Conservation (phyloP, 2,113 vertebrate genomes). For the Phyllopteryx taeniolatus region DNA sequence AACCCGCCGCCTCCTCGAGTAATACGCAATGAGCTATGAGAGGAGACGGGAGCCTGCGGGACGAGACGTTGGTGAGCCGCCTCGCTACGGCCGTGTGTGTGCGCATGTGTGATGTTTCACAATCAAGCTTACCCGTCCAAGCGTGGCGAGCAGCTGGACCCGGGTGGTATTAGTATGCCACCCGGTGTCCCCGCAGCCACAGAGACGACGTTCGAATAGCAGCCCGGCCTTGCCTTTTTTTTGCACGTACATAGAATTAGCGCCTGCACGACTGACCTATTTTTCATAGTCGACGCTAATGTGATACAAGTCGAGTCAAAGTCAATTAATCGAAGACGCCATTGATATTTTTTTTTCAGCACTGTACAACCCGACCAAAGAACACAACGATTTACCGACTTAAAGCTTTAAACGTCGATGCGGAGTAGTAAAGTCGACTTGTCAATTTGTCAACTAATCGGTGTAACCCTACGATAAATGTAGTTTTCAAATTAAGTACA, state of each 20-base stretch:
- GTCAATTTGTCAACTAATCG: no score
- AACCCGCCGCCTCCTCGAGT: not conserved
- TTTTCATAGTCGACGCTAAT: not conserved
- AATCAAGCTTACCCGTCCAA: conserved; percentile 46
- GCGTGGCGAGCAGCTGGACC: conserved; percentile 54
- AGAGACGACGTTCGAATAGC: not conserved
- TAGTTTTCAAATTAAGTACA: no score
- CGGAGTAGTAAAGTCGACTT: no score
- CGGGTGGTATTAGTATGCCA: conserved; percentile 59
- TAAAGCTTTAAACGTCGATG: no score
- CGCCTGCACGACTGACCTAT: not conserved
- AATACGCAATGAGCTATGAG: conserved; percentile 25
- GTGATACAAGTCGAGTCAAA: no score
- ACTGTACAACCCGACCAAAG: no score
- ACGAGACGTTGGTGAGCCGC: conserved; percentile 9
- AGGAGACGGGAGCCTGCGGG: conserved; percentile 7
- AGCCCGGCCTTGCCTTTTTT: not conserved
- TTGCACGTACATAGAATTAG: no score
- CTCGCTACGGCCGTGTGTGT: not conserved
- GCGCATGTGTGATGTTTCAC: conserved; percentile 55
- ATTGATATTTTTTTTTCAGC: no score
- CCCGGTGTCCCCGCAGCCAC: conserved; percentile 31
- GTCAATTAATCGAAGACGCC: no score
- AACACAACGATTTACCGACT: no score
- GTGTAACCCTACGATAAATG: no score